phyloP scores from a whole-genome alignment of 1,140 invertebrate genomes.

The Macrotrachela quadricornifera region DNA sequence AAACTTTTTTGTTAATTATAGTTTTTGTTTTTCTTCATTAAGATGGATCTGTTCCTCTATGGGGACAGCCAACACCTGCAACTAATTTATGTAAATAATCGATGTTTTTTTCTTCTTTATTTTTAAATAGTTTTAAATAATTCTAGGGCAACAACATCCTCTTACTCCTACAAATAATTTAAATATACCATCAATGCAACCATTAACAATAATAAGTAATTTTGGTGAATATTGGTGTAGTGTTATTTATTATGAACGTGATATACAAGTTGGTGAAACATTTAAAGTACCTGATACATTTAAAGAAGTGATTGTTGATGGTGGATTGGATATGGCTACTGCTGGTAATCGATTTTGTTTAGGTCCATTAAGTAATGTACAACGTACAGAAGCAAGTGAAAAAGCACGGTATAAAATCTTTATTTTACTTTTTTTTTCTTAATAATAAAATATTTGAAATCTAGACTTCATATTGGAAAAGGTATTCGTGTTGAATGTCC shows the following conservation, averaged over 20 bases:
- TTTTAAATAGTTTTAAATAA: no score
- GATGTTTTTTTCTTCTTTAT: no score
- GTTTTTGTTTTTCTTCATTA: no score
- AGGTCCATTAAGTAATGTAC: slow-evolving; percentile 91
- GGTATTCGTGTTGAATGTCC: slow-evolving; percentile 78
- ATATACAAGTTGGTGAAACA: slow-evolving; percentile 59
- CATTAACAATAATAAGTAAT: no score
- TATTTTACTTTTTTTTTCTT: slow-evolving; percentile 23
- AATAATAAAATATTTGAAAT: not conserved
- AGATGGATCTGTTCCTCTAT: no score
- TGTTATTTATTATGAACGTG: slow-evolving; percentile 4
- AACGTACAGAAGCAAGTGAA: slow-evolving; percentile 49
- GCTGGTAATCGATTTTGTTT: slow-evolving; percentile 67
- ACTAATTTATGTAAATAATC: no score
- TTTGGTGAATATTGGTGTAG: slow-evolving; percentile 1
- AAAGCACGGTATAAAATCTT: slow-evolving; percentile 28
- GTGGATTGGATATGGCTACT: slow-evolving; percentile 86
- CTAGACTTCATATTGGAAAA: slow-evolving; percentile 60
- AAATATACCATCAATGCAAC: no score
- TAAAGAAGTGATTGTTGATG: slow-evolving; percentile 79
- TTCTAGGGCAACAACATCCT: no score
- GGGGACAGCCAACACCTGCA: no score
- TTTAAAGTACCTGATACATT: slow-evolving; percentile 89
- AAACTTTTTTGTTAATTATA: no score
- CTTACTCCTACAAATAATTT: no score